Evolutionary conservation across 2,113 vertebrate genomes (phyloP).

Genomic region (Pandion haliaetus): DNA sequence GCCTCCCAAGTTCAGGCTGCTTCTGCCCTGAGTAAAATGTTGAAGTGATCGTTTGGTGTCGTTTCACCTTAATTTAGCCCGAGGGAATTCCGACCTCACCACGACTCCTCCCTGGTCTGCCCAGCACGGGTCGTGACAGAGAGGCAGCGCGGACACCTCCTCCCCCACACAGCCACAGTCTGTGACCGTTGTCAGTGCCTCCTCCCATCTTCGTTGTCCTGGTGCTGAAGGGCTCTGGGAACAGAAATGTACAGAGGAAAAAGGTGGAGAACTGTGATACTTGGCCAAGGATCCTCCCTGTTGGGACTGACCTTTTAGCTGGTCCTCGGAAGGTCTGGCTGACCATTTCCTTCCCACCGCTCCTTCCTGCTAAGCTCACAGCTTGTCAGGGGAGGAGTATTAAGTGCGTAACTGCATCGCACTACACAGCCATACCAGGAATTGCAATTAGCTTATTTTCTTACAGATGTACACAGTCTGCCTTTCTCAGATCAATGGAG

Average conservation of each 20-base stretch:
- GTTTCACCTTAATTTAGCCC: too few relatives aligned
- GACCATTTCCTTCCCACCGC: neutral
- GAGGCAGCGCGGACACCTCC: rapidly evolving
- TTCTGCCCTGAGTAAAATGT: too few relatives aligned
- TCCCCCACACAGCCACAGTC: neutral
- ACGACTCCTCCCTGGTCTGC: too few relatives aligned
- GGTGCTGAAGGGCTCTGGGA: neutral
- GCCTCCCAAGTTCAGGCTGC: too few relatives aligned
- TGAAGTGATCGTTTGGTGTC: too few relatives aligned
- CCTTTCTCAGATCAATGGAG: neutral
- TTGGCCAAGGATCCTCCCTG: neutral
- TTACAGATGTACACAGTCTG: neutral
- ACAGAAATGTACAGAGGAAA: neutral
- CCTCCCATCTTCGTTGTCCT: neutral
- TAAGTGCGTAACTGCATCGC: neutral
- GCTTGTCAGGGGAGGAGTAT: neutral
- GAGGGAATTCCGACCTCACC: too few relatives aligned
- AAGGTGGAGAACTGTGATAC: neutral
- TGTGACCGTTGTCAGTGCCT: neutral
- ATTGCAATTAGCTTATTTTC: neutral
- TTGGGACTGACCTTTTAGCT: neutral
- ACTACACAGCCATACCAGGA: neutral
- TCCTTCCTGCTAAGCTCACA: neutral
- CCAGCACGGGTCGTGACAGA: too few relatives aligned
- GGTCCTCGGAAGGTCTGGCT: neutral